Conservation (phyloP, 2,113 vertebrate species). For the Tapirus terrestris region DNA sequence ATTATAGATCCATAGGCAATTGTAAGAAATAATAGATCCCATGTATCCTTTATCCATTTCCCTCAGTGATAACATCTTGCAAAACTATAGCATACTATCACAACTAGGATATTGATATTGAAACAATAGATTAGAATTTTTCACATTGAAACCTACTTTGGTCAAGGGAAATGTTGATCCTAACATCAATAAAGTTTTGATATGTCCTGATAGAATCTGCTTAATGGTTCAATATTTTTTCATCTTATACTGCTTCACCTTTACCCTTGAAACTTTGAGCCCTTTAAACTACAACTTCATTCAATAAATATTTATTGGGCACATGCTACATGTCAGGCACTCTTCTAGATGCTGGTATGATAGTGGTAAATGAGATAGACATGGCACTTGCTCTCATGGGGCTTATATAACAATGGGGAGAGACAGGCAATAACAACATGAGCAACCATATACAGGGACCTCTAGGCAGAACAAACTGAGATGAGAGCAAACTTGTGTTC, state of each 20-base stretch:
- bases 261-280: not conserved
- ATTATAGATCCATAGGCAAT: not conserved
- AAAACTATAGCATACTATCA: not conserved
- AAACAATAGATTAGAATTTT: not conserved
- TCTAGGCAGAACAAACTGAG: not conserved
- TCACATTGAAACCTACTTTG: not conserved
- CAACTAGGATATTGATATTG: not conserved
- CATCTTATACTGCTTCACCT: not conserved
- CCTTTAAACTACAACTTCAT: not conserved
- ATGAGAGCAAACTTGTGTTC: not conserved
- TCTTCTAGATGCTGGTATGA: not conserved
- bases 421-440: not conserved
- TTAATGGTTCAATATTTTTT: constrained; percentile 10
- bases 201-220: not conserved
- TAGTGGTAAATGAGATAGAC: not conserved
- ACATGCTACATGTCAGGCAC: not conserved
- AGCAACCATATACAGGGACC: not conserved
- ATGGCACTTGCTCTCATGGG: not conserved
- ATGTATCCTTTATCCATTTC: not conserved
- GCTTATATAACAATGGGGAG: too few relatives aligned
- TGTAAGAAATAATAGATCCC: not conserved
- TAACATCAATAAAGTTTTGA: not conserved
- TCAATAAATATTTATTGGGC: not conserved
- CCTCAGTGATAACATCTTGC: not conserved
- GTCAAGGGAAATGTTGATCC: not conserved